A percentile compares a stretch with the other conserved stretches of the same genome.
phyloP scores from a whole-genome alignment of 2,888 invertebrate species.

The Volucella inflata region DNA sequence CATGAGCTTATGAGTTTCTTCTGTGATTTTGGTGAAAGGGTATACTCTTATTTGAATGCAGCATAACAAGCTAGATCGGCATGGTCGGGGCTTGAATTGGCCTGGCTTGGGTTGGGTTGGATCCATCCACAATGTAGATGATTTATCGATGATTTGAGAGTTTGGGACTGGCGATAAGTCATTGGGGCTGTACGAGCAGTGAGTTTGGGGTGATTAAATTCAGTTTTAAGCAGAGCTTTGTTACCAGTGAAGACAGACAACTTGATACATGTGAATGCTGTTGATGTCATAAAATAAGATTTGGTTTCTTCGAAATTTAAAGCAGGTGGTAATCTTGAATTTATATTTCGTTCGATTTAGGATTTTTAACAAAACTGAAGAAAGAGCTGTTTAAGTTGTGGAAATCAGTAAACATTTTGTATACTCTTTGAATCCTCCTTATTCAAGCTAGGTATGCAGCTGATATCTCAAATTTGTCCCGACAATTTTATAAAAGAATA shows the following conservation, averaged over 20 bases:
- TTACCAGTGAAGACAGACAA: constrained; percentile 33
- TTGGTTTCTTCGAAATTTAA: not conserved
- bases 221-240: constrained; percentile 18
- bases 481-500: too few species aligned
- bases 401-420: too few species aligned
- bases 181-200: constrained; percentile 26
- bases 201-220: constrained; percentile 25
- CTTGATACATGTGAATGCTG: constrained; percentile 8
- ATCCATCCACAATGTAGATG: constrained; percentile 36
- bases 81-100: constrained; percentile 15
- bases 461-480: too few species aligned
- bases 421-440: too few species aligned
- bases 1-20: constrained; percentile 37
- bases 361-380: too few species aligned
- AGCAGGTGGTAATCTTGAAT: not conserved
- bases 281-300: not conserved
- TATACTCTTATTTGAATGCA: constrained; percentile 27
- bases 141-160: constrained; percentile 59
- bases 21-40: constrained; percentile 32
- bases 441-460: too few species aligned
- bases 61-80: constrained; percentile 34
- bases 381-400: too few species aligned
- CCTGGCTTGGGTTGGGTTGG: constrained; percentile 21
- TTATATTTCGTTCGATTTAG: not conserved
- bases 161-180: constrained; percentile 52